Evolutionary conservation across 2,797 vertebrate species (phyloP), one percentile per base, ranked within the genome.

Genomic region (Aythya fuligula): DNA sequence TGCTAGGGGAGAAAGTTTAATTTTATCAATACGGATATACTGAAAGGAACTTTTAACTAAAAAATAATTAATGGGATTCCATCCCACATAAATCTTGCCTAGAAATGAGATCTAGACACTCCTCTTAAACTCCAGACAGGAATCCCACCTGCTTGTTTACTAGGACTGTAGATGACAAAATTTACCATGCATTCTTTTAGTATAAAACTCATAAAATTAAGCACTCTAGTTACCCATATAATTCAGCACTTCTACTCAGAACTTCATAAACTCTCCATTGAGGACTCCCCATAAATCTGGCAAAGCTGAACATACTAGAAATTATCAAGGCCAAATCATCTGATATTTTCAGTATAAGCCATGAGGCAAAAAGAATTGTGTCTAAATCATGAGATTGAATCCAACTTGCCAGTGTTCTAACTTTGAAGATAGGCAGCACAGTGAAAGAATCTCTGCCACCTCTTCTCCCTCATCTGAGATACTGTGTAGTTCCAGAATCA

Each of bases 81-180:
- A 74, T 16, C 4, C 76, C 54, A 80, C 8, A 53, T 90, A 90
- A 74, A 64, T 84, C 60, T 84, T 93, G 86, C 84, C 57, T 19
- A 84, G 89, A 95, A 94, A 94, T 49, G 57, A 88, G 10, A 38
- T 83, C 65, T 88, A 93, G 77, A 97, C 96, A 96, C 88, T 95
- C 82, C 21, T 86, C 21, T 71, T 74, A 60, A 86, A 86, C 54
- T 92, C 65, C 70, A 74, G n/a, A 57, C 69, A 85, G 57, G 66
- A 87, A 88, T 62, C 53, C 65, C 86, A 95, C 91, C 83, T 94
- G 83, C 73, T 71, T 93, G 53, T 88, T 94, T 92, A 92, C 86
- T 57, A 84, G 77, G 32, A 67, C 70, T 90, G 72, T n/a, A 90
- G 65, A 88, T 92, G 93, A 89, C 91, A 86, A 86, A 86, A 92